Evolutionary conservation across 2,888 invertebrate genomes (phyloP), one percentile per base, ranked within the genome.

Genomic region (Platycnemis pennipes): DNA sequence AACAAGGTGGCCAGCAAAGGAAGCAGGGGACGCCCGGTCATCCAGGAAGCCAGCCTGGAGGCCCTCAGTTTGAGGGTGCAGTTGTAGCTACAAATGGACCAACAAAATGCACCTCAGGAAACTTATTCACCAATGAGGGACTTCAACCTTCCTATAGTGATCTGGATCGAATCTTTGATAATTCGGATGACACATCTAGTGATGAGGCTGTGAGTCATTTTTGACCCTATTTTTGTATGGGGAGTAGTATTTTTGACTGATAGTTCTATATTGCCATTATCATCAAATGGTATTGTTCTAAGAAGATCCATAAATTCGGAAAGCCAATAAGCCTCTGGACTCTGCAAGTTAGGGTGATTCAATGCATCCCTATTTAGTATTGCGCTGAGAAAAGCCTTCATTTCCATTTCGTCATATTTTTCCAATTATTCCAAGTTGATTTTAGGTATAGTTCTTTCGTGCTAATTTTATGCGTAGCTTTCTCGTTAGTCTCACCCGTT

Each of bases 151-250:
- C 98, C 87, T 98, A 98, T 95, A 98, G 98, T 96, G 99, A 99
- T 97, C 97, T 99, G 95, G 99, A 99, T 96, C 98, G 99, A 96
- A 98, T 99, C 96, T 99, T 99, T 97, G 99, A 99, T 96, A 98
- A 99, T 96, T 98, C 98, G 0, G 98, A 98, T 97, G 98, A 98
- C 96, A 98, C 98, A 94, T 98, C 98, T 96, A 98, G 98, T 96
- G 99, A 99, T 96, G 99, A 99, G 97, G 97, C 98, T 96, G 98
- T 98, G 97, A 97, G 97, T 97, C 96, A 94, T 95, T 89, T 94
- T 94, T 88, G 44, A 31, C 49, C 11, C 31, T 42, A 63, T 37
- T 37, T 56, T 85, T n/a, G 31, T 49, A 1, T 85, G 31, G 77
- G 37, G 31, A 77, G 77, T 16, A 31, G 16, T 37, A 37, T 49